Evolutionary conservation across 2,797 vertebrate species (phyloP).

Genomic region (Cossypha niveicapilla): DNA sequence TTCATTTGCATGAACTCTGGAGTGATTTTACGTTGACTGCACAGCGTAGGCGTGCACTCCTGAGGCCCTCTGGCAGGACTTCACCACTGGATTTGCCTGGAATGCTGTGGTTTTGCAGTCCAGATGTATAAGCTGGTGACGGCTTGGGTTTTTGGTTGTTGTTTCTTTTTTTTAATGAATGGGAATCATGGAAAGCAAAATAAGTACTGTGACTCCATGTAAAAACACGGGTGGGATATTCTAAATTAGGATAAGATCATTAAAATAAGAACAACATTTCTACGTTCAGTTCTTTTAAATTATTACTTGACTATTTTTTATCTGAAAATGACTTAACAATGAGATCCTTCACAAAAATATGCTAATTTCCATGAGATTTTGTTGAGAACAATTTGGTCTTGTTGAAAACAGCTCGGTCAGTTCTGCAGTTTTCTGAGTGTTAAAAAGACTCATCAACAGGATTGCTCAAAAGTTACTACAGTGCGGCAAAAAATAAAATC

Average conservation of each 20-base stretch:
- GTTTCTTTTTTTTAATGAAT: not conserved
- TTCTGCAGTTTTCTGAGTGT: not conserved
- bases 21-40: not conserved
- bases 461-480: not conserved
- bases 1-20: not conserved
- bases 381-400: not conserved
- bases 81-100: not conserved
- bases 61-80: not conserved
- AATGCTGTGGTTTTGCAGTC: conserved; percentile 61
- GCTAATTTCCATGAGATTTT: not conserved
- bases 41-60: fast-evolving
- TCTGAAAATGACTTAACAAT: not conserved
- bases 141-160: not conserved
- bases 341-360: not conserved
- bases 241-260: not conserved
- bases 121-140: conserved; percentile 12
- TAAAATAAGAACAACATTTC: not conserved
- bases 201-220: not conserved
- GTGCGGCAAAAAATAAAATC: not conserved
- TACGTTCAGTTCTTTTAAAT: not conserved
- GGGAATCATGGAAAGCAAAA: conserved; percentile 19
- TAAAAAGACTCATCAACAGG: not conserved
- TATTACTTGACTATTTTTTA: not conserved
- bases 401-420: not conserved
- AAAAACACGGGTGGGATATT: not conserved